Conservation (phyloP, 2,113 vertebrate species). For the Callipepla squamata region DNA sequence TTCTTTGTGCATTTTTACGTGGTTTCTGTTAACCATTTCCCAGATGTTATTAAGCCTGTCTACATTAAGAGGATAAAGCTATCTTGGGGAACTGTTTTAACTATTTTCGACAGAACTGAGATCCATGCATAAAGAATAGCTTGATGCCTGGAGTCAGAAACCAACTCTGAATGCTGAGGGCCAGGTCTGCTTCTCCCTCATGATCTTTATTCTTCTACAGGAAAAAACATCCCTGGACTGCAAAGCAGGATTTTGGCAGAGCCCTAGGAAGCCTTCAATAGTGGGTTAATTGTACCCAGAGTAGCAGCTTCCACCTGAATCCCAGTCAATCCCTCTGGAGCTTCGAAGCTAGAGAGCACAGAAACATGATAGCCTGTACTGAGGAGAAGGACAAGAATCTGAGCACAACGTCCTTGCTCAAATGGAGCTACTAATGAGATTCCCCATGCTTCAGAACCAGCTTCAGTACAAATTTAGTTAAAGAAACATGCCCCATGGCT, state of each 20-base stretch:
- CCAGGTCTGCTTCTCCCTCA: background rate
- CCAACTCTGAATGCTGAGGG: background rate
- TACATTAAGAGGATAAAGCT: background rate
- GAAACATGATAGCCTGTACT: background rate
- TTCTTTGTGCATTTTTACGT: background rate
- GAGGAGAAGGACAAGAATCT: background rate
- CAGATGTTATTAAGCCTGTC: background rate
- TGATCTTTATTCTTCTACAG: background rate
- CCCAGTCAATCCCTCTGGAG: background rate
- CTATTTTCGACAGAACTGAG: background rate
- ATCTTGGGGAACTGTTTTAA: conserved; percentile 19
- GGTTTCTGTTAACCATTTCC: background rate
- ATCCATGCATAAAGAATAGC: background rate
- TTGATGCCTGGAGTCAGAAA: background rate
- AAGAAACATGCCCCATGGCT: background rate
- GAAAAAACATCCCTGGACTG: background rate
- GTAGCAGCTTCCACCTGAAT: conserved; percentile 8
- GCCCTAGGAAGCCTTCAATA: conserved; percentile 14
- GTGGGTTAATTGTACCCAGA: conserved; percentile 47
- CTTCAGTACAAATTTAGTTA: background rate
- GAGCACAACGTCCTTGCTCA: conserved; percentile 8
- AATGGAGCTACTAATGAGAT: background rate
- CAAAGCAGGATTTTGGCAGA: conserved; percentile 30
- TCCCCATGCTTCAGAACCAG: background rate
- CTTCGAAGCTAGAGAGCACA: background rate